Evolutionary conservation across 2,888 invertebrate species (phyloP).

Genomic region (Disparrhopalites patrizii): DNA sequence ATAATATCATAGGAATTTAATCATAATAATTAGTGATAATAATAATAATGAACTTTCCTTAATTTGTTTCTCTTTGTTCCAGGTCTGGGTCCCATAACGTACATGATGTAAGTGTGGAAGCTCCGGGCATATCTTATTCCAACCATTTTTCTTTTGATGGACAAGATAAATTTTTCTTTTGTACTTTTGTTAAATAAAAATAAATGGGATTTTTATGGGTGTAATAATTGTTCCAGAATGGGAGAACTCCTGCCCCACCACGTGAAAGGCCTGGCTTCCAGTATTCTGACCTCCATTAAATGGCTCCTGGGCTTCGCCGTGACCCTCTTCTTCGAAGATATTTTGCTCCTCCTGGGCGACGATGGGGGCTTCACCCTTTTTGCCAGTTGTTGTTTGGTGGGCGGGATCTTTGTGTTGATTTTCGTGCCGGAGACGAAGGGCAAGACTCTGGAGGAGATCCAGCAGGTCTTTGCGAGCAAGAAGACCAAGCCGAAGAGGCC

Average conservation of each 20-base stretch:
- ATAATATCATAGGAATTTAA: no score
- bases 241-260: constrained; percentile 43
- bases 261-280: constrained; percentile 41
- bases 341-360: constrained; percentile 31
- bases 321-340: constrained; percentile 39
- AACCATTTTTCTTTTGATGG: neutral
- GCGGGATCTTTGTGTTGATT: constrained; percentile 33
- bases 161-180: neutral
- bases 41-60: neutral
- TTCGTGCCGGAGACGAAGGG: constrained; percentile 41
- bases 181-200: neutral
- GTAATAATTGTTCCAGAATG: constrained; percentile 27
- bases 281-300: constrained; percentile 41
- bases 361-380: constrained; percentile 42
- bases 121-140: no score
- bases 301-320: constrained; percentile 43
- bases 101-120: constrained; percentile 21
- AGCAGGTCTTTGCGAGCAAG: constrained; percentile 10
- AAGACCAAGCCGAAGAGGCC: neutral
- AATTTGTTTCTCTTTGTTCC: neutral
- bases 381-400: constrained; percentile 36
- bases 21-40: neutral
- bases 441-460: constrained; percentile 38
- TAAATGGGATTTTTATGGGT: neutral
- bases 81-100: constrained; percentile 26